Percentiles rank a stretch among this genome's conserved stretches.
Conservation (phyloP, 1,140 invertebrate species). For the Mya arenaria region DNA sequence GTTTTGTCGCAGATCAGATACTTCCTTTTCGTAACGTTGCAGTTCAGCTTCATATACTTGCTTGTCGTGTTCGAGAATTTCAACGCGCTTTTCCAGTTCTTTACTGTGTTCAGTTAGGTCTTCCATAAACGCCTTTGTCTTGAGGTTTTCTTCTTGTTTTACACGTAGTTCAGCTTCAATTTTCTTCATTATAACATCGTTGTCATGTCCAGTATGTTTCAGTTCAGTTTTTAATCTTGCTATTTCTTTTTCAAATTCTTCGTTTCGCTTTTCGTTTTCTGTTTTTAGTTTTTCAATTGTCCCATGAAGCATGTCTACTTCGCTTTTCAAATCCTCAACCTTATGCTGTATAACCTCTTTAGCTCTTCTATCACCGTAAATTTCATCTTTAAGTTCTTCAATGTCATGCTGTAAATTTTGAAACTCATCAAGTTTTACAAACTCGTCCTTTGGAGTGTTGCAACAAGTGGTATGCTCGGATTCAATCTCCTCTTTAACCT, state of each 20-base stretch:
- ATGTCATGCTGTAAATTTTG: constrained; percentile 42
- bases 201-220: constrained; percentile 16
- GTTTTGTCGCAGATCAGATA: constrained; percentile 10
- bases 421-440: constrained; percentile 38
- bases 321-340: constrained; percentile 43
- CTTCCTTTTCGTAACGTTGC: constrained; percentile 43
- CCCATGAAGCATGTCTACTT: constrained; percentile 24
- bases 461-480: constrained; percentile 36
- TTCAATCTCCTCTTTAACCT: constrained; percentile 39
- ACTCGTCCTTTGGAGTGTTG: constrained; percentile 44
- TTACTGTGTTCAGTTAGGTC: background rate
- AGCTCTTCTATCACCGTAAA: constrained; percentile 22
- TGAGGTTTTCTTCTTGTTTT: constrained; percentile 18
- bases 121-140: constrained; percentile 11
- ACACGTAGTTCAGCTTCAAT: constrained; percentile 19
- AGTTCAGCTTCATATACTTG: constrained; percentile 21
- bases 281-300: constrained; percentile 18
- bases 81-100: constrained; percentile 37
- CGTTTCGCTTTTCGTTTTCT: constrained; percentile 34
- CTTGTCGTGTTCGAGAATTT: constrained; percentile 41
- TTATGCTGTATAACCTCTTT: constrained; percentile 29
- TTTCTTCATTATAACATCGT: constrained; percentile 22
- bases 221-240: constrained; percentile 33
- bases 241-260: constrained; percentile 32
- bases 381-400: constrained; percentile 38